These are phyloP conservation scores for Glomeris marginata DNA, from an alignment of 2,888 invertebrate species.

Conservation along the genomic window DNA sequence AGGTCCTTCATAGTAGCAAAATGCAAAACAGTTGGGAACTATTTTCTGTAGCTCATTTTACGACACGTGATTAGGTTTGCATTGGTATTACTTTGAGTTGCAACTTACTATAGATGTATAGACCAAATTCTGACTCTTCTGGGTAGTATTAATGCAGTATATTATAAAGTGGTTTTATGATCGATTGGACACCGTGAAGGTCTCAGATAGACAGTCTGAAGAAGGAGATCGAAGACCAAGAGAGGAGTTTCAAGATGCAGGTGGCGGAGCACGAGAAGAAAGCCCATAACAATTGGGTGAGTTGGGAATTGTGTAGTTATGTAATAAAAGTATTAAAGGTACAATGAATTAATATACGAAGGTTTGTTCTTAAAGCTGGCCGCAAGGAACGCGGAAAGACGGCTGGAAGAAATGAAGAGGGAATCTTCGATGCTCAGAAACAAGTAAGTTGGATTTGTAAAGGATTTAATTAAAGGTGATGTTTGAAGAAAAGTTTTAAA, in stretches of 20 bases:
- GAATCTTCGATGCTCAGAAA: slow-evolving; percentile 37
- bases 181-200: slow-evolving; percentile 16
- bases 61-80: too few relatives aligned
- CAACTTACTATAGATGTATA: too few relatives aligned
- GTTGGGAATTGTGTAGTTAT: slow-evolving; percentile 12
- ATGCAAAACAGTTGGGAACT: too few relatives aligned
- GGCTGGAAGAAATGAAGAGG: slow-evolving; percentile 60
- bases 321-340: too few relatives aligned
- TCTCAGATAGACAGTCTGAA: slow-evolving; percentile 48
- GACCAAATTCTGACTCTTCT: too few relatives aligned
- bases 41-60: too few relatives aligned
- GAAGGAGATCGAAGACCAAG: slow-evolving; percentile 72
- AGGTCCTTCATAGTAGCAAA: too few relatives aligned
- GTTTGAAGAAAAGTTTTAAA: background rate
- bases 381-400: slow-evolving; percentile 63
- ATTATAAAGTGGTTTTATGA: background rate
- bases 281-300: slow-evolving; percentile 58
- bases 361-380: slow-evolving; percentile 29
- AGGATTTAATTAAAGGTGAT: background rate
- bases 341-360: too few relatives aligned
- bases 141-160: background rate
- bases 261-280: slow-evolving; percentile 61
- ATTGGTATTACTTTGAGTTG: too few relatives aligned
- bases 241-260: slow-evolving; percentile 43
- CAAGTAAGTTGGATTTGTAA: slow-evolving; percentile 10